Percentiles rank a stretch among this genome's conserved stretches.
phyloP scores from a whole-genome alignment of 2,113 vertebrate species.

The Bostrychus sinensis region DNA sequence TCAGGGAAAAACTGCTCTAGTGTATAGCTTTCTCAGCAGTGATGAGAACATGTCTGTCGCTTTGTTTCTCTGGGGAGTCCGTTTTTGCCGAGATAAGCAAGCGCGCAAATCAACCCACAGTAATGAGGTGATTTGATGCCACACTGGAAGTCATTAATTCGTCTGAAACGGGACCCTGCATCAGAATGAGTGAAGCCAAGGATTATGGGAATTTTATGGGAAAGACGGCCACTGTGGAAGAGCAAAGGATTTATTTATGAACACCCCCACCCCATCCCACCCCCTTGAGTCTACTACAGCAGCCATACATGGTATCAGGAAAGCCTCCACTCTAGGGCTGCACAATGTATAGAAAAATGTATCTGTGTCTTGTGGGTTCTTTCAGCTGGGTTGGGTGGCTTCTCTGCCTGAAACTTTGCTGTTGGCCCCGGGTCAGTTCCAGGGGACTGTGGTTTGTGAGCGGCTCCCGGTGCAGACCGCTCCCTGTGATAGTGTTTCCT shows the following conservation, averaged over 20 bases:
- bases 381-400: no score
- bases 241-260: conserved; percentile 45
- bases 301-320: conserved; percentile 32
- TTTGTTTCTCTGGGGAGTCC: conserved; percentile 19
- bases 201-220: conserved; percentile 54
- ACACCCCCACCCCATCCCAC: neutral
- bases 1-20: neutral
- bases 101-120: conserved; percentile 30
- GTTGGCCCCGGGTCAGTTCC: no score
- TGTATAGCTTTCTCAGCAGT: neutral
- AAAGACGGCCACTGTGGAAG: conserved; percentile 28
- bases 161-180: conserved; percentile 37
- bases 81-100: conserved; percentile 50
- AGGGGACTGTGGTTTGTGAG: no score
- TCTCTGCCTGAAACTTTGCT: no score
- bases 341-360: no score
- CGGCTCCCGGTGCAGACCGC: no score
- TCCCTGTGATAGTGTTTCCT: no score
- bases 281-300: conserved; percentile 26
- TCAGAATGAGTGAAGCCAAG: conserved; percentile 41
- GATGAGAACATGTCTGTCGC: conserved; percentile 20
- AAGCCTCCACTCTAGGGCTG: neutral
- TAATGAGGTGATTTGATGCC: conserved; percentile 50
- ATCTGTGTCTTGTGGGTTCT: no score
- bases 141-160: conserved; percentile 51